Percentiles rank a stretch among this genome's conserved stretches.
Conservation (phyloP, 2,113 vertebrate genomes). For the Salvator merianae region DNA sequence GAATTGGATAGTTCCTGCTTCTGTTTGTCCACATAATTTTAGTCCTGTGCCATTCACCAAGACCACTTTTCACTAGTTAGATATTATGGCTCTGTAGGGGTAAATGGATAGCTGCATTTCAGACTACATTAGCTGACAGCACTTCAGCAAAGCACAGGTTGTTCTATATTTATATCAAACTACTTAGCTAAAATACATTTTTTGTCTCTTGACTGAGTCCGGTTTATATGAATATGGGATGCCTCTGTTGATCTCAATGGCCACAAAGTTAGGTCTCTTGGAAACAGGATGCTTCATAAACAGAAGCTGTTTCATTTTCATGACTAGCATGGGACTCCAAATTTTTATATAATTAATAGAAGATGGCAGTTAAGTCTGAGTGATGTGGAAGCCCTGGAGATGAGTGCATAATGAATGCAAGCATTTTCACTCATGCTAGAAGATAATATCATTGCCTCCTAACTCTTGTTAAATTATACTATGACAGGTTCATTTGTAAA, state of each 20-base stretch:
- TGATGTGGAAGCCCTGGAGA: constrained; percentile 33
- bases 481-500: constrained; percentile 24
- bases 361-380: constrained; percentile 43
- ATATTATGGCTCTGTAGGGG: not conserved
- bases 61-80: not conserved
- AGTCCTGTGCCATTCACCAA: not conserved
- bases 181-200: constrained; percentile 32
- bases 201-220: not conserved
- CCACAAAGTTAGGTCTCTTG: not conserved
- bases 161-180: not conserved
- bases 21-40: constrained; percentile 11
- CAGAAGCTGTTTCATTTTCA: constrained; percentile 28
- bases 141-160: not conserved
- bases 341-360: constrained; percentile 26
- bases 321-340: constrained; percentile 12
- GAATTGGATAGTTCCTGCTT: not conserved
- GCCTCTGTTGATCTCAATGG: not conserved
- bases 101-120: constrained; percentile 9
- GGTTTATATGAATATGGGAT: not conserved
- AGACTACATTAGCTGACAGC: not conserved
- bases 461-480: constrained; percentile 19
- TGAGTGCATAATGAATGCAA: constrained; percentile 14
- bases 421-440: constrained; percentile 10
- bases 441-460: constrained; percentile 25
- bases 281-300: constrained; percentile 30